Evolutionary conservation across 2,888 invertebrate genomes (phyloP), one percentile per base, ranked within the genome.

Genomic region (Rotaria socialis): DNA sequence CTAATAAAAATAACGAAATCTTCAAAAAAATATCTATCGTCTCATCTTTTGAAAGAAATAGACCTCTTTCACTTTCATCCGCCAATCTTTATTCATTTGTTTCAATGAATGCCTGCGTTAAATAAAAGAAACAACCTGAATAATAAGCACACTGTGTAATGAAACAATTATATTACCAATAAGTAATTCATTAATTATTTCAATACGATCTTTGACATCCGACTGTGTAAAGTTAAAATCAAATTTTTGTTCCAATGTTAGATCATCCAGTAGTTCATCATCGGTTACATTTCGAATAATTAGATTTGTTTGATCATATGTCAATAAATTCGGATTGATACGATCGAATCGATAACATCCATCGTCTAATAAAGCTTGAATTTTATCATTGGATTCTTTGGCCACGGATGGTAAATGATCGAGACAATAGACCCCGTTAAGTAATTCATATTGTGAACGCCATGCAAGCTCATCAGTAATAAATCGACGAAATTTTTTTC

Each of bases 401-500:
- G 47, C 47, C 0, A 80, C 47, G 8, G 3, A 47, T 80, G 80
- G 24, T 24, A 80, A 47, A 47, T n/a, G 22, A 24, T 80, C 80
- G 16, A 47, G n/a, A n/a, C 47, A 43, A 47, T n/a, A 80, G 4
- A 80, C 47, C 14, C 80, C 80, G n/a, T 80, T 80, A 3, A 80
- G n/a, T 47, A 80, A 27, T 56, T 85, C 85, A 60, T 85, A 86
- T 56, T 86, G 85, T 47, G 86, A 85, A 35, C 85, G 85, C 55
- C 74, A 86, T 4, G 56, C 80, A 10, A 85, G 50, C 52, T 86
- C 86, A 24, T 86, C 86, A 35, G 60, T 47, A 4, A 86, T 58
- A 19, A 75, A 75, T 85, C 80, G 75, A 43, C 86, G 74, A 52
- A 85, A 60, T 56, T 86, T 86, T 56, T 86, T 86, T 85, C 80